Percentiles rank a stretch among this genome's conserved stretches.
Conservation (phyloP, 64 coral and sea anemone species). For the Anthopleura sola region DNA sequence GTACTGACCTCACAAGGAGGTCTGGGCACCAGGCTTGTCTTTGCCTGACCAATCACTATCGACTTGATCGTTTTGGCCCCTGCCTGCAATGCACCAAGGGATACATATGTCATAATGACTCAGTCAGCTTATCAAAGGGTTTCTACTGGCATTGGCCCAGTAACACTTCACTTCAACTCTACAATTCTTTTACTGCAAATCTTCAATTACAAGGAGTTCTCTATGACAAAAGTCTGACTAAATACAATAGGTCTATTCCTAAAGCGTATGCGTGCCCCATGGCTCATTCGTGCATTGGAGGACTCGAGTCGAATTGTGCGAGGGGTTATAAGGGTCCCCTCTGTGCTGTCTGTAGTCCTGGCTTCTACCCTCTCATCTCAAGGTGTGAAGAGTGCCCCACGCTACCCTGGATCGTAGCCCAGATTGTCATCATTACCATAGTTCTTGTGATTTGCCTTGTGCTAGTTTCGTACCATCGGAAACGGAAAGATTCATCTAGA, state of each 20-base stretch:
- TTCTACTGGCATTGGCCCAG: slow-evolving; percentile 50
- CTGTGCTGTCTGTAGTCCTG: slow-evolving; percentile 33
- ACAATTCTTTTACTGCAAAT: slow-evolving; percentile 17
- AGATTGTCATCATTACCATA: slow-evolving; percentile 23
- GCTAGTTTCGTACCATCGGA: neutral
- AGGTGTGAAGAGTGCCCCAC: slow-evolving; percentile 43
- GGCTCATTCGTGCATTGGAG: slow-evolving; percentile 9
- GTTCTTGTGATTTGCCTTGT: neutral
- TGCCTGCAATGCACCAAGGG: slow-evolving; percentile 37
- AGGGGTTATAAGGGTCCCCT: slow-evolving; percentile 42
- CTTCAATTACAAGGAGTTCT: neutral
- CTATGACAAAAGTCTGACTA: neutral
- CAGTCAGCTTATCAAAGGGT: slow-evolving; percentile 12
- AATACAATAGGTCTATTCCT: slow-evolving; percentile 10
- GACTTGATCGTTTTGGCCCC: slow-evolving; percentile 39
- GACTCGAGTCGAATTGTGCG: slow-evolving; percentile 33
- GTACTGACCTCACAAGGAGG: slow-evolving; percentile 21
- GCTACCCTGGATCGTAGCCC: slow-evolving; percentile 33
- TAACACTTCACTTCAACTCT: neutral
- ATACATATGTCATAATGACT: slow-evolving; percentile 29
- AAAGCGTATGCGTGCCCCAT: slow-evolving; percentile 22
- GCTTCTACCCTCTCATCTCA: slow-evolving; percentile 46
- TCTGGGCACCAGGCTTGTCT: slow-evolving; percentile 43
- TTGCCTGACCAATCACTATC: slow-evolving; percentile 32
- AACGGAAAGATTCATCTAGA: neutral